Evolutionary conservation across 2,113 vertebrate genomes (phyloP).

Genomic region (Amazona vittata): DNA sequence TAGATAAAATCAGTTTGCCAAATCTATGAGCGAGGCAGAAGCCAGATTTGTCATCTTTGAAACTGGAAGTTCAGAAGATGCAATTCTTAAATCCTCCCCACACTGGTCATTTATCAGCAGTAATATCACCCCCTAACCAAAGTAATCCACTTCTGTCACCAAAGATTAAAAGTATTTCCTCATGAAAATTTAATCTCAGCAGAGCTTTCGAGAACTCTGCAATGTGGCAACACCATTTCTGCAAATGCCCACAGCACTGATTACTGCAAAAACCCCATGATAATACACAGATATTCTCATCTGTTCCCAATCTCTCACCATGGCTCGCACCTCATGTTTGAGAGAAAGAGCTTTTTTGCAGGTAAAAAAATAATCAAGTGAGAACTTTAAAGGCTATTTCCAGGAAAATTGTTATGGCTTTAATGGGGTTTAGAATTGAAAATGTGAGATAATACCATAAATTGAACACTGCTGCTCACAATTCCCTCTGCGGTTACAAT

Average conservation of each 20-base stretch:
- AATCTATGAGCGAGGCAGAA: not conserved
- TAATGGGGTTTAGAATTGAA: not conserved
- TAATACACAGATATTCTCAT: not conserved
- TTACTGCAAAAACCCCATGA: not conserved
- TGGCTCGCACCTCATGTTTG: not conserved
- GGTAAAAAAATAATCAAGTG: not conserved
- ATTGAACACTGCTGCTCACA: not conserved
- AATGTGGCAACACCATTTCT: not conserved
- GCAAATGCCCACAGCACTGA: not conserved
- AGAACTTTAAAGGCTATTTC: not conserved
- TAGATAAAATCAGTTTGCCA: not conserved
- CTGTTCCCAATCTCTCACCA: not conserved
- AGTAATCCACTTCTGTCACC: not conserved
- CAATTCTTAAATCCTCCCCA: not conserved
- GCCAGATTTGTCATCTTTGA: not conserved
- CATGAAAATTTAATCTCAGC: not conserved
- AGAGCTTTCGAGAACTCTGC: conserved; percentile 4
- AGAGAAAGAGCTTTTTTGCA: not conserved
- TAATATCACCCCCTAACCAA: not conserved
- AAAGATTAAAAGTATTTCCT: not conserved
- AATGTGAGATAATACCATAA: not conserved
- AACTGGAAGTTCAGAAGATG: not conserved
- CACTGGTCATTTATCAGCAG: not conserved
- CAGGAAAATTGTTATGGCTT: not conserved
- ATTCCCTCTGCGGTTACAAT: not conserved